These are phyloP conservation scores for Epinephelus lanceolatus DNA, from an alignment of 2,113 vertebrate species.

Conservation along the genomic window DNA sequence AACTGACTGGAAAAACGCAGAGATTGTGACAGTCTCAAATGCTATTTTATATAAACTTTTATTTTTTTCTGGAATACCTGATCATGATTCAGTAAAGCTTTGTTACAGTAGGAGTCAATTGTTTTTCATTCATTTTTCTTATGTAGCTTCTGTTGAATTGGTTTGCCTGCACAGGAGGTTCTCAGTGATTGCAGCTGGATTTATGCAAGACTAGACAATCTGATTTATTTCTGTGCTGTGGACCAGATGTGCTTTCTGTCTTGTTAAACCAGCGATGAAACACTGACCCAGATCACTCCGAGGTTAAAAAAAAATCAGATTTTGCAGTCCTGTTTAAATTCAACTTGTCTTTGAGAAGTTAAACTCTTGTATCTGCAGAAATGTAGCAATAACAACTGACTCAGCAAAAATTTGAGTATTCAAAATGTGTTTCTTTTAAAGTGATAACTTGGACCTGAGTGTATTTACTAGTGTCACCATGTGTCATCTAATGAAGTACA, in stretches of 20 bases:
- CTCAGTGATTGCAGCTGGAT: background rate
- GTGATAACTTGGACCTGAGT: background rate
- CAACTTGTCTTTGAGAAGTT: background rate
- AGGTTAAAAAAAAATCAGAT: background rate
- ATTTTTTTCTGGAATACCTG: slow-evolving; percentile 57
- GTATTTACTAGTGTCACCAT: too few relatives aligned
- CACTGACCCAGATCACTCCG: background rate
- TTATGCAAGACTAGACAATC: background rate
- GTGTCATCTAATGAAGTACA: too few relatives aligned
- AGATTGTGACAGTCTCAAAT: slow-evolving; percentile 44
- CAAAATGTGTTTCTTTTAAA: too few relatives aligned
- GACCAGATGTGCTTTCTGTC: background rate
- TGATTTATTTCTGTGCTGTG: background rate
- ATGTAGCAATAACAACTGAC: background rate
- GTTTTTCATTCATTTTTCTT: slow-evolving; percentile 22
- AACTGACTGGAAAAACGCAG: slow-evolving; percentile 16
- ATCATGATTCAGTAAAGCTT: slow-evolving; percentile 67
- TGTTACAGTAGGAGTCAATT: slow-evolving; percentile 50
- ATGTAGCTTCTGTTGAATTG: background rate
- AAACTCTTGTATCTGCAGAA: background rate
- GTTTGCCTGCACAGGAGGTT: slow-evolving; percentile 6
- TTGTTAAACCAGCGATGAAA: background rate
- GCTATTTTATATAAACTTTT: slow-evolving; percentile 63
- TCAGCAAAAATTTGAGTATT: background rate
- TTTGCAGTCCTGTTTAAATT: background rate